Evolutionary conservation across 2,113 vertebrate species (phyloP), one percentile per base, ranked within the genome.

Genomic region (Dipodomys merriami): DNA sequence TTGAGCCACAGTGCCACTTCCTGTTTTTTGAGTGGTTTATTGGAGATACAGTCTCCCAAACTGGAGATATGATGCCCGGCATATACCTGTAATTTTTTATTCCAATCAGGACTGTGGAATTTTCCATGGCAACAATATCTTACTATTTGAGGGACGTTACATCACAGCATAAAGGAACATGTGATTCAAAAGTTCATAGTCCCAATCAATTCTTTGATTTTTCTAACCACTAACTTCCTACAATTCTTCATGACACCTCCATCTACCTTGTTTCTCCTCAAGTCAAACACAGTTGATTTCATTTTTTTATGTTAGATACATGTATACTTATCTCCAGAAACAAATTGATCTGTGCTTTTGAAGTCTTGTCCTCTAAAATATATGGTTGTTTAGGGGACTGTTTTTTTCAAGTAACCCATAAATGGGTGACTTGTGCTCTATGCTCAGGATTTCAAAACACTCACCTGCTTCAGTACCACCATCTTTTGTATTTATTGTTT

Each of bases 301-400:
- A 23, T 83, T 8, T 84, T 83, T 94, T 79, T 33, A 25, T 88
- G n/a, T 73, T 72, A 53, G 23, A 73, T 72, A 60, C 67, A 72
- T 35, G 9, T 6, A 65, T 9, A 86, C 10, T 78, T 91, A 84
- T 85, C 69, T 84, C 91, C 20, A 81, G 68, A 91, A 90, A 86
- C 20, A 29, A 87, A 85, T n/a, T 27, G 18, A 78, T 39, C 13
- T 12, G 29, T 94, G 46, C 29, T 78, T 86, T 91, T 89, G 71
- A 95, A 93, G 25, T 80, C 46, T 87, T 73, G 44, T 76, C 53
- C 73, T 90, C 15, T 76, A 39, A 94, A 29, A 62, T 53, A 49
- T 30, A 2, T 19, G 23, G 82, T 18, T 68, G 25, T 67, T 78
- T 91, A 27, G 44, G 29, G 62, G 86, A 62, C 72, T 35, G 86